A percentile compares a stretch with the other conserved stretches of the same genome.
These are phyloP conservation scores for Lanistes nyassanus DNA, from an alignment of 1,140 invertebrate species.

Conservation along the genomic window DNA sequence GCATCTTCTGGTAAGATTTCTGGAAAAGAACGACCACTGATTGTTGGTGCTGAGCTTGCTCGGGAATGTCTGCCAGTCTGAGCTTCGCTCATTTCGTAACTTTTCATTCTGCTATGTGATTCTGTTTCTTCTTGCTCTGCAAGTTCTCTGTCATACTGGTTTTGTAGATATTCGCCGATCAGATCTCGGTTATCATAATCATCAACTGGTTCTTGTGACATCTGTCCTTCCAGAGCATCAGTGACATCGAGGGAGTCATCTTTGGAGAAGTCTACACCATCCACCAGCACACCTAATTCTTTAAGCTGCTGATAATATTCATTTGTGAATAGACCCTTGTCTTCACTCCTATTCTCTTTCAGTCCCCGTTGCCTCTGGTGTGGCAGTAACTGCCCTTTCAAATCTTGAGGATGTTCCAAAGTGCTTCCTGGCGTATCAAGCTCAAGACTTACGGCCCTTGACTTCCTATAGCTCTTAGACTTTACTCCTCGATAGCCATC, in stretches of 20 bases:
- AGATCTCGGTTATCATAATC: constrained; percentile 37
- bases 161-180: constrained; percentile 47
- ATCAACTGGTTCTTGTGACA: constrained; percentile 38
- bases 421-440: constrained; percentile 26
- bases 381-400: not conserved
- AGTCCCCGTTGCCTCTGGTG: constrained; percentile 3
- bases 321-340: constrained; percentile 51
- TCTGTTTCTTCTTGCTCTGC: constrained; percentile 26
- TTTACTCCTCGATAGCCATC: not conserved
- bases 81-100: not conserved
- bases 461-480: not conserved
- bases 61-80: constrained; percentile 4
- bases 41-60: constrained; percentile 50
- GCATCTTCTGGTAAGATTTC: constrained; percentile 60
- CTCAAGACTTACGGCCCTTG: not conserved
- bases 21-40: constrained; percentile 56
- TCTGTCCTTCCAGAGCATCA: constrained; percentile 50
- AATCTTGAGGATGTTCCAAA: constrained; percentile 22
- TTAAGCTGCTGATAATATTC: constrained; percentile 58
- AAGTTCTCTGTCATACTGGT: constrained; percentile 27
- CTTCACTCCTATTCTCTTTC: not conserved
- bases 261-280: constrained; percentile 52
- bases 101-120: not conserved
- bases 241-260: constrained; percentile 49
- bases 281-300: constrained; percentile 60